Evolutionary conservation across 2,888 invertebrate species (phyloP).

Genomic region (Baronia brevicornis): DNA sequence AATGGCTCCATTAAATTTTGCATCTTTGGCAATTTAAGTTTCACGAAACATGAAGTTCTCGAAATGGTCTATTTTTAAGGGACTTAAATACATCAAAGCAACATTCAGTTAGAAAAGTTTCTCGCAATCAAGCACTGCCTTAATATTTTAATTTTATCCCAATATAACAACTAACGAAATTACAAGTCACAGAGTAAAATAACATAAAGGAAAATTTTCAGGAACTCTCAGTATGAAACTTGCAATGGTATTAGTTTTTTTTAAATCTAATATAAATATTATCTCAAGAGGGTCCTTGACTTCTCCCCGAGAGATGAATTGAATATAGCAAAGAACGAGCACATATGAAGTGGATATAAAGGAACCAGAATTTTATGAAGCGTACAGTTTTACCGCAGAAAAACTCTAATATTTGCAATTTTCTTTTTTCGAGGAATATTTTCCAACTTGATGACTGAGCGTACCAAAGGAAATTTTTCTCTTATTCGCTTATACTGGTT

Average conservation of each 20-base stretch:
- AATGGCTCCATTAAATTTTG: too few relatives aligned
- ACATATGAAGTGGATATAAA: conserved; percentile 30
- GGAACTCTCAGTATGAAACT: conserved; percentile 3
- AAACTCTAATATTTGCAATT: conserved; percentile 18
- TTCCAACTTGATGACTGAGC: conserved; percentile 3
- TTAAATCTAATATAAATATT: conserved; percentile 22
- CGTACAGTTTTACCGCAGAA: conserved; percentile 21
- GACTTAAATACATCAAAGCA: too few relatives aligned
- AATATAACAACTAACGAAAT: conserved; percentile 26
- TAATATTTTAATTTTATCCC: conserved; percentile 32
- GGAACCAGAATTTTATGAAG: conserved; percentile 26
- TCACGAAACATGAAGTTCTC: too few relatives aligned
- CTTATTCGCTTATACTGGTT: too few relatives aligned
- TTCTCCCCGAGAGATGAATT: conserved; percentile 28
- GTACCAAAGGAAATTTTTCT: too few relatives aligned
- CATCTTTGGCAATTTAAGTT: too few relatives aligned
- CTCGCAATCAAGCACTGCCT: too few relatives aligned
- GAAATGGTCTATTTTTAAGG: too few relatives aligned
- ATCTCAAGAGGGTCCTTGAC: conserved; percentile 15
- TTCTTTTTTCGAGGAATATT: conserved; percentile 10
- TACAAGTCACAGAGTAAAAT: conserved; percentile 19
- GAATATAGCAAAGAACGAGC: conserved; percentile 28
- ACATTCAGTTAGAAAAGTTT: too few relatives aligned
- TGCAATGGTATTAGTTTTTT: background rate
- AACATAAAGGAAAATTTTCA: background rate